Base-by-base conservation (phyloP, 2,888 invertebrate genomes). In the Chaetogeoica ovagalla region DNA sequence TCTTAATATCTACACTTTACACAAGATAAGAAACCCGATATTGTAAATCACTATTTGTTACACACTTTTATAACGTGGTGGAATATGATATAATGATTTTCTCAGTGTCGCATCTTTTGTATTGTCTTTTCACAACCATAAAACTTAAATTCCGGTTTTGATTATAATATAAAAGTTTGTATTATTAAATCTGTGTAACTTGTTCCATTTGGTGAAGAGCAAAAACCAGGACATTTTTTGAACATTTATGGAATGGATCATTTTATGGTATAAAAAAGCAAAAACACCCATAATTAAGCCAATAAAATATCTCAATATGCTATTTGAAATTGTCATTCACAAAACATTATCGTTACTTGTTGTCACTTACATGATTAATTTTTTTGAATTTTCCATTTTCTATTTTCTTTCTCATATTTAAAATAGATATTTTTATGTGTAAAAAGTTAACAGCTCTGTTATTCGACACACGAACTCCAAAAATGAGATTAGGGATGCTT, bases 311-410 rank as follows among this genome's bases (percentile, higher is more conserved):
- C 15, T 57, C 30, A n/a, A 70, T 5, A 7, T 37, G 19, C 37
- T 52, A 23, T 74, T 65, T 55, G n/a, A 55, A 55, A 65, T 55
- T 11, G 2, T 65, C n/a, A 63, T 74, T 55, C 19, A 11, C 11
- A 39, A 74, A 74, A 74, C 39, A 55, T 55, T 74, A 37, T 55
- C 30, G 19, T 37, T 48, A 19, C 23, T 48, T n/a, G n/a, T 7
- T 19, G 11, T 57, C 39, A 52, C 52, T 74, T 19, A 39, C 21
- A 55, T 55, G 63, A 74, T 65, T 55, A 63, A n/a, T 52, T 73
- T 60, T 30, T 63, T 8, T 37, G 2, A 66, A 11, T 39, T 43
- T 72, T 48, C 19, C 15, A 4, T 19, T 72, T 19, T 23, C 7
- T 60, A 19, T 19, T 23, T 43, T 72, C 13, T 48, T 13, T 9